Evolutionary conservation across 2,113 vertebrate genomes (phyloP).

Genomic region (Steatornis caripensis): DNA sequence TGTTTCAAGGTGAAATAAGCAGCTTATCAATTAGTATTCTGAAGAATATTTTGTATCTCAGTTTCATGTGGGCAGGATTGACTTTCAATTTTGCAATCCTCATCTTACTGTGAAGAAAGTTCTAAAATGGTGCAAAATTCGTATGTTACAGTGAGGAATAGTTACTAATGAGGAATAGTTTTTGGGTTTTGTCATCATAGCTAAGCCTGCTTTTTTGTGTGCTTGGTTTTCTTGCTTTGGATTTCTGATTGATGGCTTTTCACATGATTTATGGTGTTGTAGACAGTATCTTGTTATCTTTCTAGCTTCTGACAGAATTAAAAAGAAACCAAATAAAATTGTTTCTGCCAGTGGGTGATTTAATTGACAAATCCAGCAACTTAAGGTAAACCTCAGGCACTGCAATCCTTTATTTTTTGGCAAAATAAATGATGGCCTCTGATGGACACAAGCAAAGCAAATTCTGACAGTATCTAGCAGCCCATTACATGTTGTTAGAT

Average conservation of each 20-base stretch:
- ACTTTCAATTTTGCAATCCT: slow-evolving; percentile 32
- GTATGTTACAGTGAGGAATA: background rate
- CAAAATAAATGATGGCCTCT: slow-evolving; percentile 45
- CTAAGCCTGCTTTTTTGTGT: background rate
- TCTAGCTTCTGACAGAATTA: slow-evolving; percentile 36
- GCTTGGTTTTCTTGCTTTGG: background rate
- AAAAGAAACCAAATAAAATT: slow-evolving; percentile 54
- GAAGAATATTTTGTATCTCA: slow-evolving; percentile 58
- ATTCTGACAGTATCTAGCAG: background rate
- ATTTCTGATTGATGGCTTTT: slow-evolving; percentile 47
- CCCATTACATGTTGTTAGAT: background rate
- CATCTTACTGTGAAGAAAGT: slow-evolving; percentile 7
- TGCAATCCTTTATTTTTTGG: slow-evolving; percentile 14
- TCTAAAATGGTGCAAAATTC: slow-evolving; percentile 12
- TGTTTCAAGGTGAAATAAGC: slow-evolving; percentile 34
- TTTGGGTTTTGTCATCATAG: background rate
- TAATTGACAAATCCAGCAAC: slow-evolving; percentile 59
- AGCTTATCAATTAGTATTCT: slow-evolving; percentile 61
- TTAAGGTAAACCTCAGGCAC: slow-evolving; percentile 49
- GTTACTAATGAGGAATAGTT: background rate
- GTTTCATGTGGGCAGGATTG: slow-evolving; percentile 27
- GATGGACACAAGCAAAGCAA: background rate
- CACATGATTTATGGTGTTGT: slow-evolving; percentile 46
- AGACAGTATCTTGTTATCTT: slow-evolving; percentile 50
- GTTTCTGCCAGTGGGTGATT: slow-evolving; percentile 62